Evolutionary conservation across 2,888 invertebrate species (phyloP).

Genomic region (Stramonita haemastoma): DNA sequence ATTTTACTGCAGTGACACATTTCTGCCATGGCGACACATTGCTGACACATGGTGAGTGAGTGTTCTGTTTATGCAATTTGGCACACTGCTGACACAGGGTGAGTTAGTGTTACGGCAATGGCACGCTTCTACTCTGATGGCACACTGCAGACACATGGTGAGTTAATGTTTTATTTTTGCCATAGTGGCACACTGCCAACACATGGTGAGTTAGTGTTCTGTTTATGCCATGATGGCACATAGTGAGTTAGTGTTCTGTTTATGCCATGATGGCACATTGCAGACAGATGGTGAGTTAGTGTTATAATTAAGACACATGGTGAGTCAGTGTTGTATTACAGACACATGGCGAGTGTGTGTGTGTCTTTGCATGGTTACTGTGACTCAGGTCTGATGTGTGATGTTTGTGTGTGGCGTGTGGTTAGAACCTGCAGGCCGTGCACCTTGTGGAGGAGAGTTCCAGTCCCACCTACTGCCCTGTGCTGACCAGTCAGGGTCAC

Average conservation of each 20-base stretch:
- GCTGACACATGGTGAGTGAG: constrained; percentile 68
- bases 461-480: constrained; percentile 87
- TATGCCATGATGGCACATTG: constrained; percentile 64
- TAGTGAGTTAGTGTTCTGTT: neutral
- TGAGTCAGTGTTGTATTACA: constrained; percentile 62
- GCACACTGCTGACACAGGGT: neutral
- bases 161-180: neutral
- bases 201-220: no score
- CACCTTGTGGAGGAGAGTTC: constrained; percentile 48
- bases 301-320: constrained; percentile 44
- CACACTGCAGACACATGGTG: neutral
- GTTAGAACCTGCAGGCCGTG: constrained; percentile 68
- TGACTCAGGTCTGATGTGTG: neutral
- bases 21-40: constrained; percentile 51
- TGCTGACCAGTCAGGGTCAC: constrained; percentile 87
- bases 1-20: neutral
- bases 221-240: constrained; percentile 57
- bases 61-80: neutral
- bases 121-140: neutral
- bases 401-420: neutral
- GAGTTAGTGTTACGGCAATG: neutral
- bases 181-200: neutral
- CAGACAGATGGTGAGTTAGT: constrained; percentile 66
- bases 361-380: no score
- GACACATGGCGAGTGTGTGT: constrained; percentile 65